Base-by-base conservation (phyloP, 2,888 invertebrate species). In the Macrosiphum euphorbiae region DNA sequence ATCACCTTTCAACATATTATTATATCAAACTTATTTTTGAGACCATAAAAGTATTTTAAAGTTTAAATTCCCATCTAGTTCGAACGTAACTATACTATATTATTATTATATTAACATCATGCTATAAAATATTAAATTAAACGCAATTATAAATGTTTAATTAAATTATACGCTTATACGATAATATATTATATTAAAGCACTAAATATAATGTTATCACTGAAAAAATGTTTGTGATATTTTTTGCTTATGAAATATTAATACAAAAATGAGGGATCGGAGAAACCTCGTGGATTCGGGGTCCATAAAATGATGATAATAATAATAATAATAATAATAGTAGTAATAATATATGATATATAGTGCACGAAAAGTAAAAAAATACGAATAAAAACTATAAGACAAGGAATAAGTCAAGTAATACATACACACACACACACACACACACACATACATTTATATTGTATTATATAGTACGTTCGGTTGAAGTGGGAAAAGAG, bases 381-480 rank as follows among this genome's bases (percentile, higher is more conserved):
- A 58, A 55, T 20, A 89, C 41, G 44, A 89, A 89, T 13, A 28
- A 89, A 88, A 41, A 55, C 52, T 88, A 41, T 58, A 88, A 58
- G 88, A 58, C 44, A 41, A 28, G 61, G 44, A 89, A 58, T 41
- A 44, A 55, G 44, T 89, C 28, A 61, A 89, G 13, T 89, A 41
- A 52, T 84, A 47, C 20, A 26, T n/a, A n/a, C n/a, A n/a, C n/a
- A n/a, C n/a, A n/a, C n/a, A n/a, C n/a, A n/a, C 50, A 50, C 58
- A 52, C 52, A 52, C 78, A n/a, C 11, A 52, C 35, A 41, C 47
- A 47, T 24, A 47, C 35, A 67, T 24, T n/a, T 47, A n/a, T n/a
- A 67, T 20, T 88, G 35, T 5, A n/a, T 16, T 67, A 67, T 67
- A 35, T 20, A 35, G 4, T 67, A 5, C 16, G 35, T 35, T n/a